Evolutionary conservation across 2,797 vertebrate species (phyloP), one percentile per base, ranked within the genome.

Genomic region (Falco rusticolus): DNA sequence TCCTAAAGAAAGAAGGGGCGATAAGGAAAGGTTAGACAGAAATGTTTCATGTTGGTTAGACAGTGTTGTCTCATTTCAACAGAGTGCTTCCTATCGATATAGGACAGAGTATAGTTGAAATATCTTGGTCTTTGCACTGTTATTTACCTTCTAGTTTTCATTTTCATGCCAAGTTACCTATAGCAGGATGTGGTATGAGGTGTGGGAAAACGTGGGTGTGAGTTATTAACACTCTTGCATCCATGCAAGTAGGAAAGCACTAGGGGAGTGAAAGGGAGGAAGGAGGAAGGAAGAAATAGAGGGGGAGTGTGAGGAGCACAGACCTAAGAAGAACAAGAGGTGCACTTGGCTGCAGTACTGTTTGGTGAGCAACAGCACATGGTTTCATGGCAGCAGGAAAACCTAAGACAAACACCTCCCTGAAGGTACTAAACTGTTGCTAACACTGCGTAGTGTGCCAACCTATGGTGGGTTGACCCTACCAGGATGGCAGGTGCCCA

Each of bases 261-360:
- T 26, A 9, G 5, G 3, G n/a, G 13, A 90, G 22, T 22, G 37
- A 77, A 33, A 45, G 50, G 24, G 12, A 37, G 15, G 59, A 87
- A 86, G 13, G 31, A 64, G 26, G 33, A 75, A 77, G 24, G 21
- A 61, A 56, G 20, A 53, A 11, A 50, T 9, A 33, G 54, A 72
- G n/a, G 54, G 7, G 11, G 4, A 72, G 1, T 0, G 0, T n/a
- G 48, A 89, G 26, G 28, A 60, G 8, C 10, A 16, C 13, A 81
- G 31, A 78, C 8, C 4, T 2, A 1, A 85, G 76, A 87, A 64
- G 16, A 81, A 21, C n/a, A 74, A 77, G 29, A 7, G 9, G 3
- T 6, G 1, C 7, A 43, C 8, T 29, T 75, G 43, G 22, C 31
- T 79, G 64, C 60, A 66, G 13, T 45, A 60, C 20, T 16, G 3